Percentiles rank a stretch among this genome's conserved stretches.
Conservation (phyloP, 2,797 vertebrate genomes). For the Erithacus rubecula region DNA sequence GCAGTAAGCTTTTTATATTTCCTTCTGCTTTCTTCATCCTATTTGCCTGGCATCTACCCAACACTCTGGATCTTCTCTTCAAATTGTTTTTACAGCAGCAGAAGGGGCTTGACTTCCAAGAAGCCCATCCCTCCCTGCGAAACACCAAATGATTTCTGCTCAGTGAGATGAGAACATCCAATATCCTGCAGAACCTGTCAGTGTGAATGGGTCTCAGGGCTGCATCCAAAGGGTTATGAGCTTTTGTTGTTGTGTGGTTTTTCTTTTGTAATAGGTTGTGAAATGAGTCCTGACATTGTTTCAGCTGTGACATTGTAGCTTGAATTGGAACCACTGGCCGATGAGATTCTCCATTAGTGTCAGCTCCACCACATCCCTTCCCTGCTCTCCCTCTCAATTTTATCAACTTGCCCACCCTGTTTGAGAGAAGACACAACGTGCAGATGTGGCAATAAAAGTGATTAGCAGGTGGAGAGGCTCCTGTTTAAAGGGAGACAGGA, state of each 20-base stretch:
- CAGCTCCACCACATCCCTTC: not conserved
- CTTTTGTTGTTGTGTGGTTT: conserved; percentile 16
- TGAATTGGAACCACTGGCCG: conserved; percentile 24
- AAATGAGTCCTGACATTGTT: conserved; percentile 52
- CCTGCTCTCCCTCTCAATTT: not conserved
- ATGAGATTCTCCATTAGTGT: conserved; percentile 32
- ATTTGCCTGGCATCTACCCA: not conserved
- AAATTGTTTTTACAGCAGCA: not conserved
- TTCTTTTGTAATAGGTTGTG: conserved; percentile 31
- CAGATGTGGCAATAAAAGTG: conserved; percentile 10
- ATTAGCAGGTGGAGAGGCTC: not conserved
- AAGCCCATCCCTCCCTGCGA: not conserved
- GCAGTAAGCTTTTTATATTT: not conserved
- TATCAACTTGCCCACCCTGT: not conserved
- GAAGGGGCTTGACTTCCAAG: not conserved
- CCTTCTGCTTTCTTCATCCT: not conserved
- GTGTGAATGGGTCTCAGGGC: conserved; percentile 4
- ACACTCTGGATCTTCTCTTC: not conserved
- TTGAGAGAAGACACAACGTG: not conserved
- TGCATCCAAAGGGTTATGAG: conserved; percentile 21
- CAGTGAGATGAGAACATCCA: conserved; percentile 36
- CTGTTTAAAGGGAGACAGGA: not conserved
- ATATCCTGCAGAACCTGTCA: conserved; percentile 25
- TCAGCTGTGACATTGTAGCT: conserved; percentile 15
- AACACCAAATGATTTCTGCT: not conserved